phyloP scores from a whole-genome alignment of 2,113 vertebrate genomes.

The Sinocyclocheilus anophthalmus region DNA sequence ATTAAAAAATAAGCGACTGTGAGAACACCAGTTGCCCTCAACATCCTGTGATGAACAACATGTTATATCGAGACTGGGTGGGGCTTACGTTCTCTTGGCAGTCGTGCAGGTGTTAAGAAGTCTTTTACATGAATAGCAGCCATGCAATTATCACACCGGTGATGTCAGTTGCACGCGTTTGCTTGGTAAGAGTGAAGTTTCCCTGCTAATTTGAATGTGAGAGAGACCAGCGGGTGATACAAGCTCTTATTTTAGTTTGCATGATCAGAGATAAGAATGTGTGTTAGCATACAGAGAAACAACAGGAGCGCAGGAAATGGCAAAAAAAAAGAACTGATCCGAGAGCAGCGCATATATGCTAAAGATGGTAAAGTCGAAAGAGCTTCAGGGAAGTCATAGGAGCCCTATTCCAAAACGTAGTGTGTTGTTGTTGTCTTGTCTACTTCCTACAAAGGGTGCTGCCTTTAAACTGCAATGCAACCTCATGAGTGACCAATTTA shows the following conservation, averaged over 20 bases:
- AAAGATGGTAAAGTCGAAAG: conserved; percentile 21
- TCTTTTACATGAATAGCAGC: conserved; percentile 57
- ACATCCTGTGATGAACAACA: conserved; percentile 5
- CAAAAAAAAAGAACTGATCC: conserved; percentile 26
- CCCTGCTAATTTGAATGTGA: conserved; percentile 15
- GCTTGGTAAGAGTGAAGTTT: conserved; percentile 13
- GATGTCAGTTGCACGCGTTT: conserved; percentile 34
- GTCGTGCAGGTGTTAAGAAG: conserved; percentile 51
- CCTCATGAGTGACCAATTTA: background rate
- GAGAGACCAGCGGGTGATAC: conserved; percentile 28
- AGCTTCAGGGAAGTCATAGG: background rate
- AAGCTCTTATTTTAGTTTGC: conserved; percentile 40
- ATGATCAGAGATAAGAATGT: conserved; percentile 36
- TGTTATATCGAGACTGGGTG: conserved; percentile 24
- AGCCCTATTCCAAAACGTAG: conserved; percentile 10
- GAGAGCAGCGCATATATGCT: background rate
- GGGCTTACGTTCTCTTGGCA: conserved; percentile 34
- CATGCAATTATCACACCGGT: conserved; percentile 42
- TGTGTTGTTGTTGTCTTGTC: no score
- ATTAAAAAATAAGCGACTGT: conserved; percentile 58
- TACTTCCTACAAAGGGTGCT: background rate
- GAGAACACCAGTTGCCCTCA: conserved; percentile 31
- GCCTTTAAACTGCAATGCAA: background rate
- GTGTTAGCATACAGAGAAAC: conserved; percentile 29
- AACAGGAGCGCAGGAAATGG: conserved; percentile 28